A percentile compares a stretch with the other conserved stretches of the same genome.
Conservation (phyloP, 2,888 invertebrate species). For the Drosophila putrida region DNA sequence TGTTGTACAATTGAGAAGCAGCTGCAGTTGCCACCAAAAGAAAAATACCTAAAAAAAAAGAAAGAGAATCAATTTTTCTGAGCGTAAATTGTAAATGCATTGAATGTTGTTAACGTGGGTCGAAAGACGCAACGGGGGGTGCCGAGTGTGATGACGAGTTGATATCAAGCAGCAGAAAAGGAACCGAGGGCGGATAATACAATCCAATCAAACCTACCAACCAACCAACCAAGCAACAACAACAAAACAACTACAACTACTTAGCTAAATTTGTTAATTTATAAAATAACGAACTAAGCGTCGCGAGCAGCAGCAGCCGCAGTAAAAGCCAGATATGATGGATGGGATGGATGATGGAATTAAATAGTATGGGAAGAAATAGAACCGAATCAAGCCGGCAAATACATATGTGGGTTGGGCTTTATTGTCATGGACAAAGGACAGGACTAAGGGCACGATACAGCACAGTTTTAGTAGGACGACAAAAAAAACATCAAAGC, state of each 20-base stretch:
- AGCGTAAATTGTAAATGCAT: conserved; percentile 50
- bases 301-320: conserved; percentile 52
- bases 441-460: conserved; percentile 20
- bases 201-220: conserved; percentile 71
- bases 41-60: conserved; percentile 28
- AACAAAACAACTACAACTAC: conserved; percentile 77
- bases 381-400: conserved; percentile 12
- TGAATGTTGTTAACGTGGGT: conserved; percentile 55
- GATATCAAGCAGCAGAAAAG: conserved; percentile 53
- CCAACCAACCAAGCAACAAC: conserved; percentile 50
- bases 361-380: conserved; percentile 16
- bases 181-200: conserved; percentile 50
- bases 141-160: conserved; percentile 44
- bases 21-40: conserved; percentile 44
- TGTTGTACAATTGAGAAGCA: conserved; percentile 50
- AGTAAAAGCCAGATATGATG: conserved; percentile 53
- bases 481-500: conserved; percentile 10
- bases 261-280: conserved; percentile 81
- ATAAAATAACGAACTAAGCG: conserved; percentile 81
- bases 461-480: conserved; percentile 27
- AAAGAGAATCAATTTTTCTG: conserved; percentile 45
- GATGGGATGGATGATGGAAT: conserved; percentile 40
- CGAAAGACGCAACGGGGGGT: conserved; percentile 21
- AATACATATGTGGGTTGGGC: conserved; percentile 12
- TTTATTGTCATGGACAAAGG: conserved; percentile 13